Base-by-base conservation (phyloP, 2,888 invertebrate genomes). In the Resseliella maxima region DNA sequence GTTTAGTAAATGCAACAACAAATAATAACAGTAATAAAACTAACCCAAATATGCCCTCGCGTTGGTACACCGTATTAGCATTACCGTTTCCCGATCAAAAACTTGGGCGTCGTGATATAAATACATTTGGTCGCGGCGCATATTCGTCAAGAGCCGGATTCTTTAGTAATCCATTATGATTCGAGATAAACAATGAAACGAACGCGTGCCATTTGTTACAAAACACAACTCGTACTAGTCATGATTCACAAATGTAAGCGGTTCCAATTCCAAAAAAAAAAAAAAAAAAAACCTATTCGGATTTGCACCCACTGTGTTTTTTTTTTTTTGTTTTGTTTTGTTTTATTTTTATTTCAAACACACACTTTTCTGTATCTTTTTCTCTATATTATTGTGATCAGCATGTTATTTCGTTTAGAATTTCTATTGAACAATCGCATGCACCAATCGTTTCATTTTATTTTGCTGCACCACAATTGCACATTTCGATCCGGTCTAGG, bases 11-110 rank as follows among this genome's bases (percentile, higher is more conserved):
- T 38, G 21, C 86, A 86, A 86, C 81, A 86, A 86, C 64, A 35
- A 81, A 86, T 59, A 86, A n/a, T 83, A 83, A 83, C 83, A 83
- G 12, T 83, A 83, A 83, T 83, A 83, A 83, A 83, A 83, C 83
- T 83, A 83, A 83, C 83, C 94, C 94, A 86, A 87, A 87, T 90
- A 94, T 95, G 93, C 95, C 96, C 87, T 94, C 96, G 88, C 93
- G 96, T 89, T 96, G 96, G 96, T 97, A 96, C 93, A 97, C 96
- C 88, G 94, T 97, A 89, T 94, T 97, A 91, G 97, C 97, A 89
- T 93, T 97, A 90, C 97, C 97, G 89, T 97, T 97, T 92, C 96
- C 97, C 90, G 97, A 97, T 93, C 97, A 97, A 93, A 97, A 96
- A 91, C 94, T 97, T 89, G 97, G 96, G 89, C 93, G 96, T 90